Evolutionary conservation across 2,113 vertebrate species (phyloP).

Genomic region (Oryctolagus cuniculus): mOryCun1.1 NC_091451.1:37104501-37105000

Average conservation of each 20-base stretch:
- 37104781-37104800: slow-evolving; percentile 45
- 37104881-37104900: neutral
- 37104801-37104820: slow-evolving; percentile 16
- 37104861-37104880: neutral
- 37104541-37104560: slow-evolving; percentile 8
- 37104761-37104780: slow-evolving; percentile 64
- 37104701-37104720: neutral
- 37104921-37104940: neutral
- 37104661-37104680: slow-evolving; percentile 46
- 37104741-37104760: slow-evolving; percentile 67
- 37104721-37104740: slow-evolving; percentile 3
- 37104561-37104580: slow-evolving; percentile 56
- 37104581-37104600: neutral
- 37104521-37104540: slow-evolving; percentile 52
- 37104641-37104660: slow-evolving; percentile 27
- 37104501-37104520: slow-evolving; percentile 60
- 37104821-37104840: neutral
- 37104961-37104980: slow-evolving; percentile 72
- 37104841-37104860: slow-evolving; percentile 16
- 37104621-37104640: neutral
- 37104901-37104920: slow-evolving; percentile 23
- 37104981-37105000: slow-evolving; percentile 71
- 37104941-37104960: slow-evolving; percentile 9
- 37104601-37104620: neutral
- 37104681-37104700: slow-evolving; percentile 47